These are phyloP conservation scores for Tiliacea citrago DNA, from an alignment of 2,888 invertebrate species.

Conservation along the genomic window DNA sequence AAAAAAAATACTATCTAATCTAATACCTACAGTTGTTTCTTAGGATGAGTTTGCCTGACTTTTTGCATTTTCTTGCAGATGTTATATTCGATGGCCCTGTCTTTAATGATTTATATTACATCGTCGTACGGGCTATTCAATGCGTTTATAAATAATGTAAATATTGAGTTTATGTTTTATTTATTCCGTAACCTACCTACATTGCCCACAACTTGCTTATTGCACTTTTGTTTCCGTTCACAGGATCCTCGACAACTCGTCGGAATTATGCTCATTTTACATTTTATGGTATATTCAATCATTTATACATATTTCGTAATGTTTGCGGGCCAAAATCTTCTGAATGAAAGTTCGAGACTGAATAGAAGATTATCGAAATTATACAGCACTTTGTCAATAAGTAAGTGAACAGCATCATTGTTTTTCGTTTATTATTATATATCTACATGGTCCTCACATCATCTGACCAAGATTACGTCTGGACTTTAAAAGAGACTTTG, in stretches of 20 bases:
- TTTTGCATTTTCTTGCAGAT: conserved; percentile 28
- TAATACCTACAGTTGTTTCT: background rate
- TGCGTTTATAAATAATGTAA: conserved; percentile 19
- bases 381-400: conserved; percentile 12
- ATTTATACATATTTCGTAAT: conserved; percentile 15
- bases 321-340: conserved; percentile 39
- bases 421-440: background rate
- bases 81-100: conserved; percentile 18
- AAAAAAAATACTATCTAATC: background rate
- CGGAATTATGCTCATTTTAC: background rate
- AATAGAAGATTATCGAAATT: conserved; percentile 29
- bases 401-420: conserved; percentile 25
- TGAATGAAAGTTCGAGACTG: conserved; percentile 19
- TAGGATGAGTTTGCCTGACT: background rate
- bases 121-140: conserved; percentile 2
- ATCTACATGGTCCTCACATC: too few relatives aligned
- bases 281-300: conserved; percentile 6
- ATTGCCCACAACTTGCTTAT: background rate
- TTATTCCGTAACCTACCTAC: background rate
- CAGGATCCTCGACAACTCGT: background rate
- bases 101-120: background rate
- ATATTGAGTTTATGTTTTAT: background rate
- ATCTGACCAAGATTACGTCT: too few relatives aligned
- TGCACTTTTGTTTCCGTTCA: background rate
- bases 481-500: too few relatives aligned